Base-by-base conservation (phyloP, 2,797 vertebrate genomes). In the Chelon auratus region DNA sequence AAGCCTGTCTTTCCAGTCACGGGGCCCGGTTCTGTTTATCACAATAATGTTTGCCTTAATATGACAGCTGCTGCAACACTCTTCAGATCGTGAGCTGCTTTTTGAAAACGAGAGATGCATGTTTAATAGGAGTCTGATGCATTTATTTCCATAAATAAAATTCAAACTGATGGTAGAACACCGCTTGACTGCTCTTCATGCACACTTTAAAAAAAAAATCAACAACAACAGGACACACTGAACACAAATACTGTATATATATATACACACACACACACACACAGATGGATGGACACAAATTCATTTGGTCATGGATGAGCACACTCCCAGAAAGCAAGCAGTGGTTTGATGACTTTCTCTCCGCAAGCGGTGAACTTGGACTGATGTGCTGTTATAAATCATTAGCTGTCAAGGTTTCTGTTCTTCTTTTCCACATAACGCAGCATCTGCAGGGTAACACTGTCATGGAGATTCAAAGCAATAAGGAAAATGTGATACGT, bases 111-210 rank as follows among this genome's bases (percentile, higher is more conserved):
- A 77, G 67, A 78, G 72, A 43, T 30, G 68, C 60, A 64, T 80
- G 48, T 65, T 84, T 78, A 77, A 53, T 54, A 58, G 30, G 37
- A 72, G 55, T 63, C 50, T 24, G 65, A 33, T 81, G 80, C 74
- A 78, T 84, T 71, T 37, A 81, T 89, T 89, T 82, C 66, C 86
- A 89, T 91, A 77, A 77, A 82, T 83, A 77, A 78, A 57, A 48
- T 33, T 24, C 12, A 42, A 52, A 43, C 42, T 13, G 63, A 78
- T 43, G 43, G 45, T 47, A 24, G 55, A 43, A 48, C 62, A 15
- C 4, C 0, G 12, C 47, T 59, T 12, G 14, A 43, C 67, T 59
- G 14, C 53, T 63, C 18, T 14, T 42, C 18, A 11, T 24, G 13
- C 17, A 11, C 24, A 26, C 24, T 18, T 50, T 9, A 18, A 51